Evolutionary conservation across 2,113 vertebrate genomes (phyloP).

Genomic region (Emydura subglobosa): DNA sequence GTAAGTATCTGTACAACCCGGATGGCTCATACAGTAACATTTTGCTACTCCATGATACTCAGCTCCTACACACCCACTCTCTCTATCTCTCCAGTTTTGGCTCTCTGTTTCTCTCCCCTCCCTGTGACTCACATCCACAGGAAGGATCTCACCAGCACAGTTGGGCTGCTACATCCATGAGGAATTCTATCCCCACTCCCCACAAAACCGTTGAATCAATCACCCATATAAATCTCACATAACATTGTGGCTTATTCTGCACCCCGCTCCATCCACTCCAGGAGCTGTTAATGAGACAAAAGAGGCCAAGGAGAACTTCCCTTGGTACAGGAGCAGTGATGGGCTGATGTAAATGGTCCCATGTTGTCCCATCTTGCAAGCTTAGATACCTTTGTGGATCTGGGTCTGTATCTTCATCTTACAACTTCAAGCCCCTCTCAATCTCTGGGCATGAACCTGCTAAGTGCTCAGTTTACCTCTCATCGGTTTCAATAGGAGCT

Average conservation of each 20-base stretch:
- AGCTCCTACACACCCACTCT: slow-evolving; percentile 43
- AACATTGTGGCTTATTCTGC: slow-evolving; percentile 8
- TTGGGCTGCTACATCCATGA: background rate
- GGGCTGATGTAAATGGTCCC: background rate
- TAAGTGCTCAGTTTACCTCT: background rate
- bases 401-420: background rate
- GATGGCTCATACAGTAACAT: slow-evolving; percentile 6
- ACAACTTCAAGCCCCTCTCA: background rate
- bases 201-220: background rate
- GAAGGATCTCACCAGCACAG: slow-evolving; percentile 27
- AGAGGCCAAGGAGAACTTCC: background rate
- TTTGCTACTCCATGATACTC: slow-evolving; percentile 31
- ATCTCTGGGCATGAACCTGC: background rate
- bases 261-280: background rate
- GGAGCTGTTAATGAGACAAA: background rate
- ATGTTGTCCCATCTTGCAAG: background rate
- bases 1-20: slow-evolving; percentile 24
- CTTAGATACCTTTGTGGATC: background rate
- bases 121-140: slow-evolving; percentile 56
- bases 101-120: slow-evolving; percentile 28
- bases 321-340: background rate
- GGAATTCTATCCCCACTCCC: background rate
- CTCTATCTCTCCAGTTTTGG: slow-evolving; percentile 47
- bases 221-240: background rate
- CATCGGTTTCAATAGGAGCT: background rate